phyloP scores from a whole-genome alignment of 2,113 vertebrate species.

The Scomber colias region DNA sequence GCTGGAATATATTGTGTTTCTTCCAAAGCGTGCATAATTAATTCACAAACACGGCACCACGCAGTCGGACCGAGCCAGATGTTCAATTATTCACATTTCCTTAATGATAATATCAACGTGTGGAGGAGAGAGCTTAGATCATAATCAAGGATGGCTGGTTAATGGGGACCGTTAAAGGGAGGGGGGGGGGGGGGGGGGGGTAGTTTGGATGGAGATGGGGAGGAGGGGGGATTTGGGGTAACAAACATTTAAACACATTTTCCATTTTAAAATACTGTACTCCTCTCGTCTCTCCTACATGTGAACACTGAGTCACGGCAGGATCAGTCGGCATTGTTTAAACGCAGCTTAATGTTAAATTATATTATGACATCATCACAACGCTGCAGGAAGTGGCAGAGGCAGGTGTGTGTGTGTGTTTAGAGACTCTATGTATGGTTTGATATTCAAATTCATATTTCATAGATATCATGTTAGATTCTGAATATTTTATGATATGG shows the following conservation, averaged over 20 bases:
- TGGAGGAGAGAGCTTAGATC: constrained; percentile 52
- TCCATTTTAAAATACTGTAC: constrained; percentile 44
- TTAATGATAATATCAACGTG: constrained; percentile 77
- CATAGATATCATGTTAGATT: no score
- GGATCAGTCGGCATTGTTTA: constrained; percentile 26
- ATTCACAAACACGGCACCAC: constrained; percentile 41
- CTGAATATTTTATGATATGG: no score
- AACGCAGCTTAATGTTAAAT: neutral
- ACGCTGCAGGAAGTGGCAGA: neutral
- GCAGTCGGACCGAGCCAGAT: constrained; percentile 72
- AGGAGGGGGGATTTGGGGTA: neutral
- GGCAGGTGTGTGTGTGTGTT: constrained; percentile 6
- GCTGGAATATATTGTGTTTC: constrained; percentile 35
- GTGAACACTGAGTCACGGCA: constrained; percentile 28
- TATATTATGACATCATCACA: constrained; percentile 21
- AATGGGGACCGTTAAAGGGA: constrained; percentile 28
- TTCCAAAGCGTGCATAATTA: constrained; percentile 68
- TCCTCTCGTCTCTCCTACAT: neutral
- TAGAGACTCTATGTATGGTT: neutral
- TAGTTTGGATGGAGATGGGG: no score
- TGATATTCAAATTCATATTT: no score
- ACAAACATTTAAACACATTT: constrained; percentile 51
- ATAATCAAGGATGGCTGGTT: constrained; percentile 66
- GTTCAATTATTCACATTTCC: constrained; percentile 78
- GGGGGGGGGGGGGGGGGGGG: no score